Conservation (phyloP, 2,888 invertebrate species). For the Drosophila multiciliata region DNA sequence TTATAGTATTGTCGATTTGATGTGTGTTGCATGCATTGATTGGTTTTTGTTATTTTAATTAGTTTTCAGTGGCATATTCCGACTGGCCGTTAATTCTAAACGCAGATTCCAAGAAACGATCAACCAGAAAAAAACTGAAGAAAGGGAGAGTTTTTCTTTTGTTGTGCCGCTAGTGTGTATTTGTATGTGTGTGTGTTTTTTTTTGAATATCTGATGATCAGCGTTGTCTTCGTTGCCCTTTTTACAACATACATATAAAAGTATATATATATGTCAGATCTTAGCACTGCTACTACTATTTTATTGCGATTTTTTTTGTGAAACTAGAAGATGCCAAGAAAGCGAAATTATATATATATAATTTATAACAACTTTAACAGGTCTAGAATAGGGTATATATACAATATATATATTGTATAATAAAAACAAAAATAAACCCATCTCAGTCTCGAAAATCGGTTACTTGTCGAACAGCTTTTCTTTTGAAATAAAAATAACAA, state of each 20-base stretch:
- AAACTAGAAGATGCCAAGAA: neutral
- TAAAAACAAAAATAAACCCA: neutral
- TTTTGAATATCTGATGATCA: constrained; percentile 4
- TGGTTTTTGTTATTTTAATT: constrained; percentile 78
- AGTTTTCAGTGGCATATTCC: constrained; percentile 61
- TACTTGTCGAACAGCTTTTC: neutral
- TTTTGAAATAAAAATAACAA: neutral
- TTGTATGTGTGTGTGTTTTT: neutral
- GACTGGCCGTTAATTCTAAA: constrained; percentile 50
- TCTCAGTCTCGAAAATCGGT: neutral
- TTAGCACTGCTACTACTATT: neutral
- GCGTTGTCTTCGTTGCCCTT: neutral
- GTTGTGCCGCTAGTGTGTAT: constrained; percentile 26
- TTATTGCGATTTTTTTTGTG: neutral
- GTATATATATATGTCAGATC: neutral
- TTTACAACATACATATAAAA: neutral
- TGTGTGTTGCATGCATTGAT: constrained; percentile 57
- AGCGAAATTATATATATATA: neutral
- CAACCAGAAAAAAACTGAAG: constrained; percentile 9
- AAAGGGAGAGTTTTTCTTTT: constrained; percentile 73
- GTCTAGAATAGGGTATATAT: neutral
- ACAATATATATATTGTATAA: neutral
- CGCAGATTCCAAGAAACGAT: constrained; percentile 45
- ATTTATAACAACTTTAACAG: neutral
- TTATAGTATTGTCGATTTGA: constrained; percentile 31